Evolutionary conservation across 2,113 vertebrate species (phyloP).

Genomic region (Dipodomys ordii): DNA sequence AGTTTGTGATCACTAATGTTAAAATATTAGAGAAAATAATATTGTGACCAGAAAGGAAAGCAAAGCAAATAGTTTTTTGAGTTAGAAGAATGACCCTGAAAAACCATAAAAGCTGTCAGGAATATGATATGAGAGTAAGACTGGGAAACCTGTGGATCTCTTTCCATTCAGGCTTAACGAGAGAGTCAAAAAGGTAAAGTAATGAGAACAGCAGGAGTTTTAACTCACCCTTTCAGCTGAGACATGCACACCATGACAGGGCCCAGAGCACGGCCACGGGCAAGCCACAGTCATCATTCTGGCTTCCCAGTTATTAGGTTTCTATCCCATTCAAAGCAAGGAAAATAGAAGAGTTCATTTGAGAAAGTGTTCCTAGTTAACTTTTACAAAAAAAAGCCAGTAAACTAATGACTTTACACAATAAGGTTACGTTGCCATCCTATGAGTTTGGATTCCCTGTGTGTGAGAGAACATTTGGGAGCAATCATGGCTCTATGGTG

Average conservation of each 20-base stretch:
- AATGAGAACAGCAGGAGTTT: neutral
- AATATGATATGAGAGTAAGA: neutral
- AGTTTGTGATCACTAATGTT: neutral
- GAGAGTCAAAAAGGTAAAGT: neutral
- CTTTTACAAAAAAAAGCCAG: neutral
- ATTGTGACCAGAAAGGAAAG: neutral
- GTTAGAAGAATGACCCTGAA: neutral
- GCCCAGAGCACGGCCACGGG: too few species aligned
- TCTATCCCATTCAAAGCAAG: neutral
- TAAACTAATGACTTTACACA: neutral
- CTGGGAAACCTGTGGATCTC: neutral
- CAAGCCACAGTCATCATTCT: neutral
- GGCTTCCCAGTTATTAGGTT: neutral
- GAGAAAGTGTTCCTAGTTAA: neutral
- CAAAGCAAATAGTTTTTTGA: neutral
- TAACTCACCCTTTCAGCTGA: neutral
- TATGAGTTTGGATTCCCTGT: neutral
- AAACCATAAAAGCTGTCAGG: neutral
- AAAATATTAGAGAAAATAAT: neutral
- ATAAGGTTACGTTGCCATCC: neutral
- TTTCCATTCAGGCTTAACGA: slow-evolving; percentile 30
- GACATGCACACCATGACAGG: neutral
- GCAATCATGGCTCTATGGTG: neutral
- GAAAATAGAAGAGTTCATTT: neutral
- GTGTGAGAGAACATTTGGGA: neutral